Conservation (phyloP, 2,888 invertebrate species). For the Lasioglossum lativentre region DNA sequence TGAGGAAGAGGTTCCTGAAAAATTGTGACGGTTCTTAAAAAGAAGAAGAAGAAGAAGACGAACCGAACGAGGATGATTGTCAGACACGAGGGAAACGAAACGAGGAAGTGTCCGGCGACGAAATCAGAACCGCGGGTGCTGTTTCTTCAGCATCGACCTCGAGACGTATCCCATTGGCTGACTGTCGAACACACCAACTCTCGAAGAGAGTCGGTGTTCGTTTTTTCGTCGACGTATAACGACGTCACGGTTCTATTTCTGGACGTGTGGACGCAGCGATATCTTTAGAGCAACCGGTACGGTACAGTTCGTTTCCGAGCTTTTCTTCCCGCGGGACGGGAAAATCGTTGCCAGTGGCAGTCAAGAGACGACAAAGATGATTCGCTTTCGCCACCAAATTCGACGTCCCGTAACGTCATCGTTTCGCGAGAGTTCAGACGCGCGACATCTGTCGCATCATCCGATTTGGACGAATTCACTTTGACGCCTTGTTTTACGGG, state of each 20-base stretch:
- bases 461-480: neutral
- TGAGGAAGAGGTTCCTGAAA: neutral
- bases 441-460: neutral
- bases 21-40: neutral
- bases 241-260: slow-evolving; percentile 81
- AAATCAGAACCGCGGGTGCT: slow-evolving; percentile 27
- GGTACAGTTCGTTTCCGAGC: slow-evolving; percentile 75
- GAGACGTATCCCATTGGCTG: slow-evolving; percentile 52
- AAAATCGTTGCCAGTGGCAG: slow-evolving; percentile 41
- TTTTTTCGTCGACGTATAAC: slow-evolving; percentile 70
- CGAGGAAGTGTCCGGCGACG: slow-evolving; percentile 25
- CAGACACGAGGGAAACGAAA: neutral
- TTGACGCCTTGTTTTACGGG: neutral
- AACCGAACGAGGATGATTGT: neutral
- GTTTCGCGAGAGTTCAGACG: slow-evolving; percentile 13
- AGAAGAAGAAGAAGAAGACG: neutral
- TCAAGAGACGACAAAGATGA: slow-evolving; percentile 48
- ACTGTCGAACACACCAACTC: slow-evolving; percentile 22
- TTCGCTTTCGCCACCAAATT: slow-evolving; percentile 25
- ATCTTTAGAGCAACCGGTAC: slow-evolving; percentile 81
- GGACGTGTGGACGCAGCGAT: slow-evolving; percentile 80
- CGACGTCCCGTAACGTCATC: slow-evolving; percentile 18
- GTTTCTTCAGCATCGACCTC: slow-evolving; percentile 42
- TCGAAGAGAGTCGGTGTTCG: slow-evolving; percentile 55
- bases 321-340: slow-evolving; percentile 63